Base-by-base conservation (phyloP, 2,797 vertebrate genomes). In the Rallus crepitans region DNA sequence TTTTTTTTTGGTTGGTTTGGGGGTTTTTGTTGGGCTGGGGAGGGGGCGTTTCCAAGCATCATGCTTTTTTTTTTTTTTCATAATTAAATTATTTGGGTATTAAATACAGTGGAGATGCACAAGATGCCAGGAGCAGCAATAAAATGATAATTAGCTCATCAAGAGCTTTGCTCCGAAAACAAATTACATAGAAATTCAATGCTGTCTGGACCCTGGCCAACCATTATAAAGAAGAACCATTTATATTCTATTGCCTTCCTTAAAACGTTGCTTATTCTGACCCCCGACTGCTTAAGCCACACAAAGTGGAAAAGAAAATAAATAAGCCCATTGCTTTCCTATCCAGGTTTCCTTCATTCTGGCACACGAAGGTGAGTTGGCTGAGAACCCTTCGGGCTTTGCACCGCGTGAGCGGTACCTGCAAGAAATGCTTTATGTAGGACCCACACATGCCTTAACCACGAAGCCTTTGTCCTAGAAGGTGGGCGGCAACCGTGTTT, bases 91-190 rank as follows among this genome's bases (percentile, higher is more conserved):
- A 95, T 94, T 31, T 93, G 95, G 93, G 79, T 71, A 52, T 94
- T 92, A 96, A 97, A 96, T 95, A 96, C 94, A 96, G 95, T 64
- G 93, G 96, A 95, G 94, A 94, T 81, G 80, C 63, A 45, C 91
- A 78, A 97, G 95, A 97, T 96, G 96, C 94, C 96, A 98, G 98
- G 96, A 97, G 94, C 94, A 95, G 97, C 94, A 93, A 96, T 95
- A 96, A 98, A 98, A 97, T 92, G 87, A 95, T 97, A 97, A 98
- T 98, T 97, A 97, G 96, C 94, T 98, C 96, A 97, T 97, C 97
- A 97, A 96, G 96, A 97, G 97, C 94, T 96, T 97, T 15, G 5
- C 94, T 97, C 97, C 9, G 6, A 93, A 96, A 97, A 94, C 94
- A 97, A 96, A 97, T 98, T 95, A 97, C 96, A 94, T 18, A 93